Evolutionary conservation across 2,888 invertebrate genomes (phyloP), one percentile per base, ranked within the genome.

Genomic region (Stenchaetothrips biformis): DNA sequence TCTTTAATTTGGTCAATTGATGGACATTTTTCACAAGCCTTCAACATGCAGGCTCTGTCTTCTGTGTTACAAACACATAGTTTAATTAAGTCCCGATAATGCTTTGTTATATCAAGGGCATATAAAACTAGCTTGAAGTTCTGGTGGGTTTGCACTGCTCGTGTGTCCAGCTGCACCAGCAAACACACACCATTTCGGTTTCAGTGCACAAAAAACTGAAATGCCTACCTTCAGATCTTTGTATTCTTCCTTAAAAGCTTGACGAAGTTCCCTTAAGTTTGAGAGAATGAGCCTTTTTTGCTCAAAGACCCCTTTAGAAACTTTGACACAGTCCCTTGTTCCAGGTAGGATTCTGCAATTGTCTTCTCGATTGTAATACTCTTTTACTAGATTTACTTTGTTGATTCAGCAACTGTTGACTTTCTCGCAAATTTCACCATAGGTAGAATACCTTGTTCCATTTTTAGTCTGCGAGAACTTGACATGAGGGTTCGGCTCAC

Each of bases 401-500:
- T 62, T 13, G 62, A 62, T 62, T 62, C 62, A 13, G 18, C 18
- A n/a, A 62, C 62, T 18, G 62, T 62, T 62, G 62, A 62, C 18
- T 13, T 62, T 62, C 62, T 62, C 18, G 62, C 18, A 62, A 62
- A 62, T 18, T 62, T 7, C 18, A 62, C 18, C 13, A n/a, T 62
- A 6, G 62, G 62, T n/a, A 62, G 62, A 62, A 62, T 62, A 62
- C 62, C 62, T 62, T 62, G 62, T 62, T 62, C 62, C 13, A 62
- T n/a, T 62, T 62, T 62, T 16, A 62, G 13, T n/a, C 18, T 16
- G 18, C 62, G 16, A 7, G 62, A 7, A 18, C n/a, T 62, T 62
- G 18, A 18, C 13, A 62, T 13, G 18, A 62, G 62, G 7, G 62
- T 62, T 62, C 62, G 62, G 62, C 62, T 62, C 62, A 62, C 62